phyloP scores from a whole-genome alignment of 2,888 invertebrate genomes.

The Galerucella calmariensis region DNA sequence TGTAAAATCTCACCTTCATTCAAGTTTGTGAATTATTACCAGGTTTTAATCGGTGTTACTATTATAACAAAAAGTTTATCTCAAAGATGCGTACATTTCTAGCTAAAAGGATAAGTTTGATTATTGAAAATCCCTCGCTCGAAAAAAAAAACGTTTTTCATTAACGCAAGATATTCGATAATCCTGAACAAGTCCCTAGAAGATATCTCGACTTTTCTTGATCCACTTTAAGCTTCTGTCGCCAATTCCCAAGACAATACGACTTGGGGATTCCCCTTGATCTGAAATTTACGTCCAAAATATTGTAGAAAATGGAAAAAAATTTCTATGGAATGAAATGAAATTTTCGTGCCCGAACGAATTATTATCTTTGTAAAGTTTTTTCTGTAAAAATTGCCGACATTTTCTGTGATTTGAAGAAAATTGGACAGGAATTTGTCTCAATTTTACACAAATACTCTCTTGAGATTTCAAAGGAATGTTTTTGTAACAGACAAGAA shows the following conservation, averaged over 20 bases:
- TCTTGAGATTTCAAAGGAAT: no score
- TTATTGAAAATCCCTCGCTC: no score
- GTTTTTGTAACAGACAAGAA: no score
- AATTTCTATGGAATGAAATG: background rate
- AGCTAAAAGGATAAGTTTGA: no score
- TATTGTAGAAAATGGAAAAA: background rate
- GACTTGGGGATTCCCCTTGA: background rate
- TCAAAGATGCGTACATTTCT: no score
- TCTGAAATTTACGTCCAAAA: constrained; percentile 4
- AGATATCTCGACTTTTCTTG: background rate
- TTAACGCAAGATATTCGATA: background rate
- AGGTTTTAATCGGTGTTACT: no score
- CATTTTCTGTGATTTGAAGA: background rate
- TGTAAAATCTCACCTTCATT: no score
- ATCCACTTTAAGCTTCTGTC: background rate
- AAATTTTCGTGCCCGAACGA: background rate
- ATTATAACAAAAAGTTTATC: no score
- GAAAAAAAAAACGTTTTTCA: no score
- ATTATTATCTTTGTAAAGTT: background rate
- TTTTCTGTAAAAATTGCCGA: background rate
- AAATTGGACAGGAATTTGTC: background rate
- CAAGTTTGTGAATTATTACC: no score
- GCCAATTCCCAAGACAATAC: constrained; percentile 2
- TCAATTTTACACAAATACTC: background rate
- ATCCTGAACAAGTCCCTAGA: no score